These are phyloP conservation scores for Suricata suricatta DNA, from an alignment of 2,113 vertebrate species.

Conservation along the genomic window DNA sequence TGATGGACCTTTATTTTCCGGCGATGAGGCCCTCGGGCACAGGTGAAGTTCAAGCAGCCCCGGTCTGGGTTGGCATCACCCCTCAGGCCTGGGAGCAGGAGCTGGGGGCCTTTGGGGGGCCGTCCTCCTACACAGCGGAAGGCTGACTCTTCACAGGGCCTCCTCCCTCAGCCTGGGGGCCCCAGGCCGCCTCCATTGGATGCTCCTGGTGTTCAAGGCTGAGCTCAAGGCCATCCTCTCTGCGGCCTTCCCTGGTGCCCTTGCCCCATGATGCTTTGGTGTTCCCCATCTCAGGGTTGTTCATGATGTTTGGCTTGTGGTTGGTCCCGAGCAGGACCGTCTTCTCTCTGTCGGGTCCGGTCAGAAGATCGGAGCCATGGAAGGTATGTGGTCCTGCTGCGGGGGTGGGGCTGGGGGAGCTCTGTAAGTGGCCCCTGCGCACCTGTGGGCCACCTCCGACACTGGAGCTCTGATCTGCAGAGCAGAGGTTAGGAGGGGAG, in stretches of 20 bases:
- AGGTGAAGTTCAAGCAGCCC: not conserved
- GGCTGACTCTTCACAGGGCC: not conserved
- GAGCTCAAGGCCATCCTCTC: accelerated
- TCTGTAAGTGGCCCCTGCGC: accelerated
- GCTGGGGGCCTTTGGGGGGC: no score
- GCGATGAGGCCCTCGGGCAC: accelerated
- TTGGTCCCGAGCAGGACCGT: accelerated
- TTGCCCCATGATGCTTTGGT: accelerated
- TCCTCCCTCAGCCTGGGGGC: not conserved
- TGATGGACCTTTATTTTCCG: accelerated
- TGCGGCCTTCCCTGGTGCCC: accelerated
- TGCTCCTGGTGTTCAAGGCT: not conserved
- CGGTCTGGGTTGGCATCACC: accelerated
- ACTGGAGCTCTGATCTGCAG: not conserved
- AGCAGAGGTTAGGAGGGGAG: not conserved
- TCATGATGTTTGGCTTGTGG: accelerated
- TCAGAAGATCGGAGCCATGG: accelerated
- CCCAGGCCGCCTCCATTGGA: not conserved
- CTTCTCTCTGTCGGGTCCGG: no score
- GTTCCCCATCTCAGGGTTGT: accelerated
- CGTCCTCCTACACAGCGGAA: accelerated
- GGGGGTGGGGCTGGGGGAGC: not conserved
- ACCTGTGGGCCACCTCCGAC: accelerated
- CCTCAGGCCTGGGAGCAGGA: not conserved
- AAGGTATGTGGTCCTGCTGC: accelerated